Conservation (phyloP, 2,888 invertebrate genomes). For the Torymus tubicola region DNA sequence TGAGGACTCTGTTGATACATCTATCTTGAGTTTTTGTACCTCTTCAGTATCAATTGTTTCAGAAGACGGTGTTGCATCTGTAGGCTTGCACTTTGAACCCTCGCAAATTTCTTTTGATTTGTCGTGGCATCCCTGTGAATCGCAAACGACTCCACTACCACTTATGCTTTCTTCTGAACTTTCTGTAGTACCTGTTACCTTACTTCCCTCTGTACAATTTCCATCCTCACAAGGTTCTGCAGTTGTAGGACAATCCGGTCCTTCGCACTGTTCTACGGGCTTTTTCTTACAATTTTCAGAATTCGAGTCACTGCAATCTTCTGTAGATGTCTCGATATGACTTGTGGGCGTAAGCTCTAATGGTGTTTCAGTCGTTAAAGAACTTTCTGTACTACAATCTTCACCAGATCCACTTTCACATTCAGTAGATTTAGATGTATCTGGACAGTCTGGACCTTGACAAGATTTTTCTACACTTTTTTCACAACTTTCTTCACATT, state of each 20-base stretch:
- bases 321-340: background rate
- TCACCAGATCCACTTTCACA: constrained; percentile 4
- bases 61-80: background rate
- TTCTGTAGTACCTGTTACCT: background rate
- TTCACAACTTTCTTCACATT: background rate
- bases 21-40: background rate
- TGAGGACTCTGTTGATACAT: no score
- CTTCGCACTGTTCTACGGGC: constrained; percentile 7
- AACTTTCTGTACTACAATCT: constrained; percentile 4
- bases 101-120: background rate
- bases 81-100: background rate
- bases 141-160: background rate
- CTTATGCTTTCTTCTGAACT: background rate
- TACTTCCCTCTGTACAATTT: background rate
- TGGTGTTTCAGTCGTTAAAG: background rate
- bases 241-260: background rate
- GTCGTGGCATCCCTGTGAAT: background rate
- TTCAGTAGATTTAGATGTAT: background rate
- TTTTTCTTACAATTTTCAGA: background rate
- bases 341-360: background rate
- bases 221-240: background rate
- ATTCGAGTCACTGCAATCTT: background rate
- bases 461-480: background rate
- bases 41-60: background rate
- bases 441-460: background rate